Percentiles rank a stretch among this genome's conserved stretches.
These are phyloP conservation scores for Megaceryle alcyon DNA, from an alignment of 2,797 vertebrate species.

Conservation along the genomic window DNA sequence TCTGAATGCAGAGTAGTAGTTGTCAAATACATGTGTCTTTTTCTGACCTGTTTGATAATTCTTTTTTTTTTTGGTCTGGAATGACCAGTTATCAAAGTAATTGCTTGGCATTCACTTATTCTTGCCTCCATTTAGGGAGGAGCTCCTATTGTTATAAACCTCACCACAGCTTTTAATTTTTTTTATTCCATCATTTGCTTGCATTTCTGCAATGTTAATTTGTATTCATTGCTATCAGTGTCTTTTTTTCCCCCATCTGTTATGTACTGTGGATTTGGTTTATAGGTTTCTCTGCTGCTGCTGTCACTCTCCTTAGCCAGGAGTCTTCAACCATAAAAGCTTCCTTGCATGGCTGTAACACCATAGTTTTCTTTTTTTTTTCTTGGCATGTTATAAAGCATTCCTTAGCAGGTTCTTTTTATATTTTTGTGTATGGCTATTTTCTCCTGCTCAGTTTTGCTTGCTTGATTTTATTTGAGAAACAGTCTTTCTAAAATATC, in stretches of 20 bases:
- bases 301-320: conserved; percentile 2
- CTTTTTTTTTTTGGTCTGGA: background rate
- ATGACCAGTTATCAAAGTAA: background rate
- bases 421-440: background rate
- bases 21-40: background rate
- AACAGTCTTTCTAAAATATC: background rate
- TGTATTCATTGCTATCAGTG: conserved; percentile 41
- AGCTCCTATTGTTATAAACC: background rate
- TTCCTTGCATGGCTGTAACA: background rate
- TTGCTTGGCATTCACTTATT: background rate
- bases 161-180: background rate
- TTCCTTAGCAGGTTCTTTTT: background rate
- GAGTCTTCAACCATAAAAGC: conserved; percentile 15
- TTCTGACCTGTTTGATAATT: background rate
- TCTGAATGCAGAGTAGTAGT: background rate
- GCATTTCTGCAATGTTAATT: conserved; percentile 22
- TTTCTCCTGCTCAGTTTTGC: background rate
- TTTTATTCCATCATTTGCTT: background rate
- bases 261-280: conserved; percentile 32
- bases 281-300: conserved; percentile 28
- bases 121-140: background rate
- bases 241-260: conserved; percentile 50
- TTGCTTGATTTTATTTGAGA: background rate
- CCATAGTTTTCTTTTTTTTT: background rate
- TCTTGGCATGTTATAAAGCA: background rate